Base-by-base conservation (phyloP, 2,113 vertebrate genomes). In the Tringa solitaria region DNA sequence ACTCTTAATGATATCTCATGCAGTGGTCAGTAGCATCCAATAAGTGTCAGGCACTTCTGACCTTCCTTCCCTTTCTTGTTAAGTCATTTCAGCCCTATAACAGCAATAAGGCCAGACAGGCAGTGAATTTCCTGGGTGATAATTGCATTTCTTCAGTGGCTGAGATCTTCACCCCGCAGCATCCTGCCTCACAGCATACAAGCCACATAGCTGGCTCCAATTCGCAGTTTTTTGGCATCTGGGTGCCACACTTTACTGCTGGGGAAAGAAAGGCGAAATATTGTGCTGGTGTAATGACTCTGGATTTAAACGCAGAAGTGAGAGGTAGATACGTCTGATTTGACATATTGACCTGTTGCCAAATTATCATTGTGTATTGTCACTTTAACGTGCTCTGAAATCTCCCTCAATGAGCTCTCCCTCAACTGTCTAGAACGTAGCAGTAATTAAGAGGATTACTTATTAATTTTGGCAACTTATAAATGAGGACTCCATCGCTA, bases 111-210 rank as follows among this genome's bases (percentile, higher is more conserved):
- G 46, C 27, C 60, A 68, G 90, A 28, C 83, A 92, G 93, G 79
- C 90, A 93, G 56, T 84, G 90, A 78, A 87, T 93, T 89, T 95
- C 76, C 76, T 70, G 76, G 65, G 89, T 77, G 81, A 85, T 94
- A 93, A 96, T 67, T 96, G 70, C 59, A 43, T 91, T 90, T 74
- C 72, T 94, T 83, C 12, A 4, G 68, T 63, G 67, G 33, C 88
- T 95, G 51, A 67, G 37, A 21, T 54, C 54, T 67, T 90, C 43
- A 50, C 72, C 79, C 82, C 5, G 39, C 46, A 92, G 89, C 77
- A 74, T 77, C 57, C 79, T 45, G 64, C 13, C 64, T 82, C 69
- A 4, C 53, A 64, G 56, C 57, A 21, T 13, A 24, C 32, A 3
- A 48, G 41, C 83, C 79, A 32, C 2, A 2, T 23, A 41, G 39